phyloP scores from a whole-genome alignment of 2,797 vertebrate species.

The Onychomys arenicola region DNA sequence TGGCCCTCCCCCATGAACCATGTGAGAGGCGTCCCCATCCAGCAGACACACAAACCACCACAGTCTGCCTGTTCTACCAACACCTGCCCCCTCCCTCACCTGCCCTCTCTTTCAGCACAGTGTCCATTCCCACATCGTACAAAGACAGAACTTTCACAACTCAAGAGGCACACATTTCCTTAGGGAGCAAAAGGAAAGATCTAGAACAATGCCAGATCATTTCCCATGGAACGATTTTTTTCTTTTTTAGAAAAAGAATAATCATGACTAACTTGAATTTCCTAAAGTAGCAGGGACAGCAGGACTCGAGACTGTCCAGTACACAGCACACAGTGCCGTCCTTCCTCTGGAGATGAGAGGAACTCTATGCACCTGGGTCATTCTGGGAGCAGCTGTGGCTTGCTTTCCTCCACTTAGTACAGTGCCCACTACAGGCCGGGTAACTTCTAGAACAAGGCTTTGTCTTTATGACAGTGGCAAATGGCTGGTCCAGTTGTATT shows the following conservation, averaged over 20 bases:
- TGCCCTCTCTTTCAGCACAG: neutral
- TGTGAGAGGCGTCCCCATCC: neutral
- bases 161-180: neutral
- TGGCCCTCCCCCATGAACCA: slow-evolving; percentile 3
- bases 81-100: slow-evolving; percentile 15
- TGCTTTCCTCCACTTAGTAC: neutral
- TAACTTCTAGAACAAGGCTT: slow-evolving; percentile 26
- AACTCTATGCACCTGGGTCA: neutral
- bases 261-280: neutral
- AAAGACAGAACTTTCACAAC: neutral
- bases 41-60: slow-evolving; percentile 23
- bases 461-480: neutral
- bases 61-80: neutral
- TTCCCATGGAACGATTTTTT: neutral
- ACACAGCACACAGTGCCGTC: neutral
- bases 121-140: neutral
- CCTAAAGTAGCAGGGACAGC: neutral
- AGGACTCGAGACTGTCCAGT: neutral
- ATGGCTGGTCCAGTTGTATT: neutral
- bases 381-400: neutral
- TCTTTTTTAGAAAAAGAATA: neutral
- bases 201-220: neutral
- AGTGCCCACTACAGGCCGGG: neutral
- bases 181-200: neutral
- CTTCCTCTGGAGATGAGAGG: neutral